Evolutionary conservation across 2,797 vertebrate genomes (phyloP), one percentile per base, ranked within the genome.

Genomic region (Agapornis canus): DNA sequence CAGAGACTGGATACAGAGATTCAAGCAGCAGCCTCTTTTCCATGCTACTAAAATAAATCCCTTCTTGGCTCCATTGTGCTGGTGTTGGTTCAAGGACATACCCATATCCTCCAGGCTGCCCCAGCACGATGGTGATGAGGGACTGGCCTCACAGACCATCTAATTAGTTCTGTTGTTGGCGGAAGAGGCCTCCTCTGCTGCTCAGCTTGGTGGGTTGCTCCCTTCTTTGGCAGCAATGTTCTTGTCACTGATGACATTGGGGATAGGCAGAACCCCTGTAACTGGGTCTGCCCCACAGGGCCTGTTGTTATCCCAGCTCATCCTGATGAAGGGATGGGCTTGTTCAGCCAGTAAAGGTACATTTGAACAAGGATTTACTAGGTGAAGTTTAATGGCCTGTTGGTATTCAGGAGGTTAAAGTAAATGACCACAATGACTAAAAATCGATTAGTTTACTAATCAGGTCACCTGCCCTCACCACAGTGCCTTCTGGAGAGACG

Each of bases 221-320:
- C 10, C 13, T 64, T 9, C 42, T 42, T 63, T 51, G 37, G 26
- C 61, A 81, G 14, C 4, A 0, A 12, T 32, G 69, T 77, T 80
- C 88, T 49, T 69, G 86, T 49, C 61, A 31, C n/a, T 0, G 0
- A 29, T 39, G 66, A 9, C 77, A 16, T 0, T 20, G 31, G 57
- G 31, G 49, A 19, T 9, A 5, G 2, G 22, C 27, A 63, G n/a
- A 35, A n/a, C 4, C 27, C 16, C 25, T 13, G 1, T 2, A 27
- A 42, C 37, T 7, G 5, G 68, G 14, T 37, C 61, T 61, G 25
- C 11, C 37, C 25, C 3, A 0, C 1, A 2, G 27, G 48, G 31
- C 13, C 42, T 40, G 14, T 21, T 2, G 0, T 43, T 35, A 18
- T 27, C 42, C 77, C 0, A 0, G n/a, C 68, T 35, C 22, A 57